Evolutionary conservation across 2,888 invertebrate genomes (phyloP).

Genomic region (Bugula neritina): DNA sequence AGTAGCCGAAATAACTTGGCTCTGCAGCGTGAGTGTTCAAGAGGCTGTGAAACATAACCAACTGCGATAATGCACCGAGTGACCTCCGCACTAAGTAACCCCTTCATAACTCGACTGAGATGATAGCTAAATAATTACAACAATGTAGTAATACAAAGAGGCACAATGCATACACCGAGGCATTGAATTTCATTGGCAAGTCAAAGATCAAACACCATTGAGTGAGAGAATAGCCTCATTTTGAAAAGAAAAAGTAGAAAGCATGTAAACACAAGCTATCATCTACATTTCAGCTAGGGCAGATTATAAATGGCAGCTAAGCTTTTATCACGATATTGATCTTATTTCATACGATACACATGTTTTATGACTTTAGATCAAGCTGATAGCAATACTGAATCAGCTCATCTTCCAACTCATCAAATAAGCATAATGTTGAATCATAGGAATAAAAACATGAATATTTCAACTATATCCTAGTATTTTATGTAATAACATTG

Average conservation of each 20-base stretch:
- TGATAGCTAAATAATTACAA: constrained; percentile 26
- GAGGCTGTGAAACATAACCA: constrained; percentile 12
- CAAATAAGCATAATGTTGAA: too few relatives aligned
- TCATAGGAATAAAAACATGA: too few relatives aligned
- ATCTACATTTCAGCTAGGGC: background rate
- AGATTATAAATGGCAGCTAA: constrained; percentile 10
- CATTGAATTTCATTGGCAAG: constrained; percentile 21
- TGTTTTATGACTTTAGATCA: background rate
- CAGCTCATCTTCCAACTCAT: too few relatives aligned
- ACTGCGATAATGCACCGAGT: constrained; percentile 24
- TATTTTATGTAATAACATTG: too few relatives aligned
- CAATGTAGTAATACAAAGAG: constrained; percentile 26
- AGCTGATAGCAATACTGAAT: background rate
- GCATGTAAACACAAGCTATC: constrained; percentile 2
- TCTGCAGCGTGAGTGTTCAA: constrained; percentile 19
- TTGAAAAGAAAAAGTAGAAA: constrained; percentile 8
- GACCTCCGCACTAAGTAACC: constrained; percentile 24
- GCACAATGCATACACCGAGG: constrained; percentile 26
- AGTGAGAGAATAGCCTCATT: background rate
- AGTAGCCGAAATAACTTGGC: constrained; percentile 1
- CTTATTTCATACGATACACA: background rate
- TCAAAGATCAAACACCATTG: constrained; percentile 25
- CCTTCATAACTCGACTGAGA: constrained; percentile 22
- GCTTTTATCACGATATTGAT: constrained; percentile 18
- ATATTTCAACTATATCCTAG: too few relatives aligned